Base-by-base conservation (phyloP, 2,113 vertebrate species). In the Xyrauchen texanus region DNA sequence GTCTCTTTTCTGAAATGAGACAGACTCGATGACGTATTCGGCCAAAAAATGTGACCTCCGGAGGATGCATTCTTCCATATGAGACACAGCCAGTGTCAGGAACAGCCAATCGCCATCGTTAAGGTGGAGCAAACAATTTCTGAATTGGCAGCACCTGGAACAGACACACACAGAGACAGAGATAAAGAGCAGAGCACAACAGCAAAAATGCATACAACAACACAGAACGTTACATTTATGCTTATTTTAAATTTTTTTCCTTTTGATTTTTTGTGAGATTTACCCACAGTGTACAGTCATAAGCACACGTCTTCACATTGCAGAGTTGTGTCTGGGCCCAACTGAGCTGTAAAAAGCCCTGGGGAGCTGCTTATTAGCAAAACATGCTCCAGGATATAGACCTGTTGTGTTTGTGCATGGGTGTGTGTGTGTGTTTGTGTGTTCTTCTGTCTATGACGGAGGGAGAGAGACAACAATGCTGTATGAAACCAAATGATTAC, bases 381-480 rank as follows among this genome's bases (percentile, higher is more conserved):
- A 76, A 86, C 72, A 70, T 76, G 70, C 83, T 79, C 74, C 78
- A 76, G 45, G 60, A 55, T 45, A 76, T 51, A 72, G 70, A 74
- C 78, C 76, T 75, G 64, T 66, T 47, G 55, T 61, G 15, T 90
- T 86, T 91, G 88, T 84, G 87, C 82, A 88, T 89, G 90, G 88
- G 87, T 84, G 80, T 86, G 72, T 80, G 57, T 78, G 51, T 16
- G 8, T 52, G 34, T 84, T 81, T 86, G 85, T 83, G 84, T 88
- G 52, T 34, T 34, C 3, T 34, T 34, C 21, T 84, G 16, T 70
- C 69, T 83, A 78, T 74, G 76, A 78, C 75, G 79, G 68, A 44
- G 76, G 82, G 82, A 86, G 76, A 81, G 82, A 81, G 57, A 69
- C 70, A 76, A 68, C 82, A 86, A 49, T 44, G 64, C 47, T 46